Base-by-base conservation (phyloP, 2,888 invertebrate genomes). In the Furcula furcula region DNA sequence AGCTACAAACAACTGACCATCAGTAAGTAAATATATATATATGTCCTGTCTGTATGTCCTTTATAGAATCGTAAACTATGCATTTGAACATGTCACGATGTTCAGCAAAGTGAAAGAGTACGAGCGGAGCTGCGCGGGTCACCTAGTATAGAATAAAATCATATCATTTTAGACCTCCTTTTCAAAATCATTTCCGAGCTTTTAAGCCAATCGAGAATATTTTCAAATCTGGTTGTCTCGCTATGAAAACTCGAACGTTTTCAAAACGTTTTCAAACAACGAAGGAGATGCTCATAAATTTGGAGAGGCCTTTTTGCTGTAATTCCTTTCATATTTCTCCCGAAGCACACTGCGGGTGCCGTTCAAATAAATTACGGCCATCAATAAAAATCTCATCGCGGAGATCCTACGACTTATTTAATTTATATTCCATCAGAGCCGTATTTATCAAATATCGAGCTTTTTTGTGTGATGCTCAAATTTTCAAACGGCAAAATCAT, bases 301-400 rank as follows among this genome's bases (percentile, higher is more conserved):
- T 61, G 68, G 67, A 78, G 78, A 80, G 85, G 84, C 82, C 83
- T 85, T 87, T 84, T 83, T 77, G 76, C 78, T 76, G 77, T 87
- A 86, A 87, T 87, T 83, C 79, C 86, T 84, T 86, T 86, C 85
- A 87, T 87, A 87, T 86, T 86, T 85, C 83, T 83, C 73, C 71
- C 68, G 74, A 68, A 78, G 80, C 78, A 83, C 80, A 79, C 81
- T 84, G 83, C 78, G 86, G 83, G 83, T 68, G 77, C 81, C 80
- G 85, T 78, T 85, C 80, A 85, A 86, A 86, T 85, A 85, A 87
- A 87, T 87, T 87, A 85, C 79, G 61, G 66, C 79, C 82, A 86
- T 88, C 87, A 85, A 87, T 87, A 88, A 87, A 85, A 87, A 86
- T 85, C 85, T 77, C 74, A 69, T 68, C 78, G 77, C 73, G 59